These are phyloP conservation scores for Tupiocoris notatus DNA, from an alignment of 2,888 invertebrate genomes.

Conservation along the genomic window DNA sequence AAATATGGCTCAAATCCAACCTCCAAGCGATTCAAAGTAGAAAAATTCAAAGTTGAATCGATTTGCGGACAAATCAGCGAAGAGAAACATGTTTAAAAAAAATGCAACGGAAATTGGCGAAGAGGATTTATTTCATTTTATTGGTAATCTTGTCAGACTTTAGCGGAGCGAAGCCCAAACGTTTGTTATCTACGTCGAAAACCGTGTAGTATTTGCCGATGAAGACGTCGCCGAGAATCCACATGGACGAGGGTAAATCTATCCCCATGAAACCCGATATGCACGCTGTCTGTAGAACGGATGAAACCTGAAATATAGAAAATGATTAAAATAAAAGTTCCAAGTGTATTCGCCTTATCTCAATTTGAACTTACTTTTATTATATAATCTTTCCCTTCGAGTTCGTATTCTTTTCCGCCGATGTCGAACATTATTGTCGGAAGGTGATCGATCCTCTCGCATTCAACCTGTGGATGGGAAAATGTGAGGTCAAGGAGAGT, in stretches of 20 bases:
- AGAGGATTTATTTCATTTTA: constrained; percentile 23
- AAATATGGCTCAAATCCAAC: no score
- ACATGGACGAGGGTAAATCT: constrained; percentile 62
- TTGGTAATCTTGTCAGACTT: constrained; percentile 1
- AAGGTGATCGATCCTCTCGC: constrained; percentile 17
- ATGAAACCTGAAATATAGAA: neutral
- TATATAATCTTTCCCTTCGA: constrained; percentile 77
- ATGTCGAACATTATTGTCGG: constrained; percentile 66
- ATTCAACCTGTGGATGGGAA: constrained; percentile 61
- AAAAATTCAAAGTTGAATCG: no score
- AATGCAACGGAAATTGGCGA: no score
- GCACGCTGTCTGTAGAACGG: constrained; percentile 58
- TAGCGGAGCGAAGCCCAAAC: constrained; percentile 50
- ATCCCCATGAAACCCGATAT: constrained; percentile 95
- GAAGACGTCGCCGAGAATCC: constrained; percentile 65
- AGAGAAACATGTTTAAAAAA: no score
- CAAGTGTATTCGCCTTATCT: neutral
- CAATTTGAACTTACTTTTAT: constrained; percentile 66
- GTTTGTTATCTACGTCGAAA: constrained; percentile 50
- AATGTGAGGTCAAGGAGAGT: no score
- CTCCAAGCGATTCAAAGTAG: no score
- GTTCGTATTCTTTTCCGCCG: constrained; percentile 70
- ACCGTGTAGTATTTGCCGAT: constrained; percentile 51
- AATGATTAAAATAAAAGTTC: neutral
- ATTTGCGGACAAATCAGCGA: no score